A percentile compares a stretch with the other conserved stretches of the same genome.
These are phyloP conservation scores for Brachypodius melanocephalos DNA, from an alignment of 2,113 vertebrate genomes.

Conservation along the genomic window DNA sequence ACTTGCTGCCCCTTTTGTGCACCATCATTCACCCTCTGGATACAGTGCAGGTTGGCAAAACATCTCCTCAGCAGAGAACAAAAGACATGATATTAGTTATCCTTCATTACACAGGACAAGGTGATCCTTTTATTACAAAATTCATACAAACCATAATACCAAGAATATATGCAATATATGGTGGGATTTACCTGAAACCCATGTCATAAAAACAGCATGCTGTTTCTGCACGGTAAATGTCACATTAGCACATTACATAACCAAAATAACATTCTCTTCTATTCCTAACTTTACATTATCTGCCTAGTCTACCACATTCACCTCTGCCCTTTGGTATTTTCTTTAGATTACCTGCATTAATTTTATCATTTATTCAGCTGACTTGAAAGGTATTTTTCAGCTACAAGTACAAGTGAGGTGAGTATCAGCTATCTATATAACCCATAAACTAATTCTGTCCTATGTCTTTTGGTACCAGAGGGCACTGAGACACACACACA, in stretches of 20 bases:
- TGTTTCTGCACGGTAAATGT: neutral
- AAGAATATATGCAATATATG: neutral
- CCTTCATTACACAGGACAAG: neutral
- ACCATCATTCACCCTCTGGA: neutral
- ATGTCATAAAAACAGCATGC: neutral
- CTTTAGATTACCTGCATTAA: neutral
- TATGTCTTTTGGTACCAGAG: neutral
- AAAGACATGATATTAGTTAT: neutral
- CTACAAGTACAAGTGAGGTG: neutral
- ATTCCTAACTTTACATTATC: neutral
- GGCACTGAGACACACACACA: fast-evolving
- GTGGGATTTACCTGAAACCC: neutral
- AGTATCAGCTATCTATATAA: neutral
- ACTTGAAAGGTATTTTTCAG: neutral
- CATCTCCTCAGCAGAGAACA: neutral
- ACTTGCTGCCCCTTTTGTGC: neutral
- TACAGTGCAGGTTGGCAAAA: neutral
- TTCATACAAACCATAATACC: neutral
- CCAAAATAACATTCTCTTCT: neutral
- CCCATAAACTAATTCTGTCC: neutral
- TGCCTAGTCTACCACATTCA: neutral
- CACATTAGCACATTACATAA: neutral
- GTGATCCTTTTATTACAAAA: neutral
- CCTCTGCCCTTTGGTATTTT: neutral
- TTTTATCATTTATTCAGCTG: neutral